Base-by-base conservation (phyloP, 1,140 invertebrate species). In the Ganaspis sp. region DNA sequence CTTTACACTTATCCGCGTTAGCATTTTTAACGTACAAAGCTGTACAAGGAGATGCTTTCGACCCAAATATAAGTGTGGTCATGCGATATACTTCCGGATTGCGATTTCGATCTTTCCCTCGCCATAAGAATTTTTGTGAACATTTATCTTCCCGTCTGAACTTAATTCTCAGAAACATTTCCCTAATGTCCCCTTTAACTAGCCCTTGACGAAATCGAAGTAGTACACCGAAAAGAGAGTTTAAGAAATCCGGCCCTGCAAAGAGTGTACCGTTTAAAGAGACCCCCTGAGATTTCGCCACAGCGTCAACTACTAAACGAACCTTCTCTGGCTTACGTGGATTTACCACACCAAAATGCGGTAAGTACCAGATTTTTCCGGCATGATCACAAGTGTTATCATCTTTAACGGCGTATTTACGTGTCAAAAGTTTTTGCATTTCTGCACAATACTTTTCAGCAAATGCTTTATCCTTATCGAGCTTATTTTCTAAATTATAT, bases 151-250 rank as follows among this genome's bases (percentile, higher is more conserved):
- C 74, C 0, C 80, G 74, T 19, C n/a, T n/a, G n/a, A 90, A 82
- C 69, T 83, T 82, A 17, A 86, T 17, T 72, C 77, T 84, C 0
- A 88, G 64, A 37, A 91, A 90, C 89, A 90, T 91, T 19, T 90
- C 88, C 53, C 74, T 64, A 0, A 89, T 88, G 34, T 89, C 90
- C 9, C 77, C 87, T 6, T 12, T 81, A 1, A 90, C 54, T 0
- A 5, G 1, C 12, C 75, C 70, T 70, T 85, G 70, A 9, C 89
- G 40, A 69, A 90, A 90, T 6, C 84, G 73, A 17, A 88, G 80
- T 5, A 89, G 17, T 9, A 88, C 84, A 0, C 82, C 86, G 9
- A 81, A n/a, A 6, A 89, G 69, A 19, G 81, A 81, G 9, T 84
- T 70, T 1, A 83, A 54, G 4, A 87, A 53, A 70, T 87, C 84